phyloP scores from a whole-genome alignment of 1,140 invertebrate genomes.

The Eurosta solidaginis region DNA sequence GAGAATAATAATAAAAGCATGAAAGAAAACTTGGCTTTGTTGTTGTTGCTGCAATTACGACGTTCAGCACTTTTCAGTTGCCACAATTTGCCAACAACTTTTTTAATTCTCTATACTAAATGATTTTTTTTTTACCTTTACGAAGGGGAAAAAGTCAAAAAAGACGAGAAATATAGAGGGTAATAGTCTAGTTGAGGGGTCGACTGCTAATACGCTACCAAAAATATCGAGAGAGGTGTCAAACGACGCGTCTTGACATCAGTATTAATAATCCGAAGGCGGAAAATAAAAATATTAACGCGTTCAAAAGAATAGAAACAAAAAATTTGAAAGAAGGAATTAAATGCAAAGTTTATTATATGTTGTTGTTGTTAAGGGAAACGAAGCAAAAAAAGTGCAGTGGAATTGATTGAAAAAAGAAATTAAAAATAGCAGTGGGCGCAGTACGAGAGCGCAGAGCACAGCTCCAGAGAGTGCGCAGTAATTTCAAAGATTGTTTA shows the following conservation, averaged over 20 bases:
- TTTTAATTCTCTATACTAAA: conserved; percentile 26
- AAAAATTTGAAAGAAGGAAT: not conserved
- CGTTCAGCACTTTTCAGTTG: not conserved
- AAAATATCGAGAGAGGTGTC: too few species aligned
- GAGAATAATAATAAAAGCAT: not conserved
- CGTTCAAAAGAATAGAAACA: too few species aligned
- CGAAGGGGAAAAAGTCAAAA: not conserved
- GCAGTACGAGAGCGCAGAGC: not conserved
- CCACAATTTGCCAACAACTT: not conserved
- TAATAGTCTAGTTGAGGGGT: too few species aligned
- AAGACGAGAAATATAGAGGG: not conserved
- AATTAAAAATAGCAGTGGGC: not conserved
- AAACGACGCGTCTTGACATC: too few species aligned
- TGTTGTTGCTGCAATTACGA: conserved; percentile 20
- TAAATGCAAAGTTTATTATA: not conserved
- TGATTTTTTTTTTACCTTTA: not conserved
- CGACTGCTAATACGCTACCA: too few species aligned
- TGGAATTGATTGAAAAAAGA: not conserved
- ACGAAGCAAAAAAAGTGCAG: not conserved
- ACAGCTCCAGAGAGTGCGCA: not conserved
- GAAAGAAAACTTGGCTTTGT: not conserved
- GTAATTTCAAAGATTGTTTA: too few species aligned
- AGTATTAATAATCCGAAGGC: too few species aligned
- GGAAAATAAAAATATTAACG: too few species aligned
- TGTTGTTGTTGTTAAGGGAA: not conserved